phyloP scores from a whole-genome alignment of 2,113 vertebrate species.

The Sapayoa aenigma region DNA sequence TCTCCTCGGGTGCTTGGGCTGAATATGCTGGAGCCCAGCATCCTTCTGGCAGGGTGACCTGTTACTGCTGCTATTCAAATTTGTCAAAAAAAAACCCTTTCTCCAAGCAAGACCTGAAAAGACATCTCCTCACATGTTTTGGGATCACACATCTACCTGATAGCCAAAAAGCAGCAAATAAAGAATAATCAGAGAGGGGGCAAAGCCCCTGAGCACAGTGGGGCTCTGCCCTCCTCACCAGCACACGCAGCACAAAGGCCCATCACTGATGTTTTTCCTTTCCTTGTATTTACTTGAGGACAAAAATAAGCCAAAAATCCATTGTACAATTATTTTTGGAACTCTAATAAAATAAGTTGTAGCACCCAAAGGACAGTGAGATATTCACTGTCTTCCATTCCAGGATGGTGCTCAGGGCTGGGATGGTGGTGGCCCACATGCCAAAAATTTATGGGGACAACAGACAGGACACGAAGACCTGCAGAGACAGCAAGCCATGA shows the following conservation, averaged over 20 bases:
- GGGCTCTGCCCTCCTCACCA: background rate
- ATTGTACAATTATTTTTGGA: rapidly evolving
- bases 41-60: background rate
- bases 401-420: background rate
- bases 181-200: background rate
- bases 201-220: rapidly evolving
- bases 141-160: background rate
- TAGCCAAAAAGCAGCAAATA: background rate
- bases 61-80: background rate
- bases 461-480: rapidly evolving
- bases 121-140: background rate
- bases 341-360: background rate
- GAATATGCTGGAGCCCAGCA: background rate
- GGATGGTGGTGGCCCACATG: background rate
- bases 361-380: background rate
- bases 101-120: background rate
- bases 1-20: background rate
- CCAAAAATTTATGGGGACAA: background rate
- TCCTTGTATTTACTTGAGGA: background rate
- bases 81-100: background rate
- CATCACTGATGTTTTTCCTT: background rate
- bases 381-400: rapidly evolving
- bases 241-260: background rate
- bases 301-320: background rate
- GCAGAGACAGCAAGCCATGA: background rate